Evolutionary conservation across 2,888 invertebrate species (phyloP).

Genomic region (Dinocampus coccinellae): DNA sequence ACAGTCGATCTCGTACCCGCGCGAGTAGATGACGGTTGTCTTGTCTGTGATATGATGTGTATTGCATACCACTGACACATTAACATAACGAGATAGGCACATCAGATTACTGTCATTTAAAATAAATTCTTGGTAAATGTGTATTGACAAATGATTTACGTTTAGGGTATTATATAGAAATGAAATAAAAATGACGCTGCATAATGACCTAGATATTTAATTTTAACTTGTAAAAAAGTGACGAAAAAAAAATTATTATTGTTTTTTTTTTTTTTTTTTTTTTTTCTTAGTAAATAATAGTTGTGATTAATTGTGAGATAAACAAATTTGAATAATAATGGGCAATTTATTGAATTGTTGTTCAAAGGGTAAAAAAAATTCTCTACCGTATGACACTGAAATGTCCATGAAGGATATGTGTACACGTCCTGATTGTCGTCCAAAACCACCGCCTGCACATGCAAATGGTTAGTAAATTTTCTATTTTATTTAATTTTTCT

Average conservation of each 20-base stretch:
- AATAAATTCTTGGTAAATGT: background rate
- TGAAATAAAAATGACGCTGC: background rate
- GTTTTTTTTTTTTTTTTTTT: background rate
- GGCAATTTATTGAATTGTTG: constrained; percentile 61
- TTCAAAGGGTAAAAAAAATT: constrained; percentile 53
- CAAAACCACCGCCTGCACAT: constrained; percentile 57
- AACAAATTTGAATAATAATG: constrained; percentile 51
- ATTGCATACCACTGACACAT: constrained; percentile 27
- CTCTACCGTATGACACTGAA: constrained; percentile 50
- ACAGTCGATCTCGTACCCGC: constrained; percentile 57
- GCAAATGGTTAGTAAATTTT: constrained; percentile 51
- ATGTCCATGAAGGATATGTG: constrained; percentile 51
- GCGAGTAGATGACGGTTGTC: constrained; percentile 41
- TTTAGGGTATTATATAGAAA: background rate
- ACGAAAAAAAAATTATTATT: background rate
- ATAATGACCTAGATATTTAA: background rate
- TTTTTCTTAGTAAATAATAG: too few relatives aligned
- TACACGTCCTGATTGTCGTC: constrained; percentile 59
- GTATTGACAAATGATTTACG: background rate
- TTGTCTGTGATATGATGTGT: background rate
- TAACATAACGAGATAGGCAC: constrained; percentile 30
- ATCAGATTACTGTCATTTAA: background rate
- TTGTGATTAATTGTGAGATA: too few relatives aligned
- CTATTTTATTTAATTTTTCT: too few relatives aligned
- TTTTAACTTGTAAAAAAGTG: background rate